Evolutionary conservation across 2,888 invertebrate genomes (phyloP).

Genomic region (Caenorhabditis imperialis): DNA sequence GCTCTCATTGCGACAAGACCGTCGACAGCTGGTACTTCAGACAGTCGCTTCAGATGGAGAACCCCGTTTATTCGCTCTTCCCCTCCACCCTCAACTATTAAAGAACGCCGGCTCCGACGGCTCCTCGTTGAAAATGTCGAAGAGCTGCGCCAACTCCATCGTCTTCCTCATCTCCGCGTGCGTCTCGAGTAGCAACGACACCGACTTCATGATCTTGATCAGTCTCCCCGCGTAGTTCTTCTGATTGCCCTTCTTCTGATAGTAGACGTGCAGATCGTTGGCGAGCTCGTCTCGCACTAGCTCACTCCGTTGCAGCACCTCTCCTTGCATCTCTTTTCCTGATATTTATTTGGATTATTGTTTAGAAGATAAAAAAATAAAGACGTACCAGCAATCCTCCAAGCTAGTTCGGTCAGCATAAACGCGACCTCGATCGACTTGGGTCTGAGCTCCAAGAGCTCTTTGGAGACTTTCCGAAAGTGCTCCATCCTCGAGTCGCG

Average conservation of each 20-base stretch:
- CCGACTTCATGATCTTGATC: conserved; percentile 53
- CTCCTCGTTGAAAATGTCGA: conserved; percentile 60
- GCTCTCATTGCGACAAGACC: not conserved
- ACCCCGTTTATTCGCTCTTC: not conserved
- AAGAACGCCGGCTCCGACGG: conserved; percentile 47
- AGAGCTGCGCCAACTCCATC: conserved; percentile 58
- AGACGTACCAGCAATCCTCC: conserved; percentile 49
- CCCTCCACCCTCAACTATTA: conserved; percentile 16
- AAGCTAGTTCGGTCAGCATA: conserved; percentile 48
- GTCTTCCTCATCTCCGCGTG: conserved; percentile 49
- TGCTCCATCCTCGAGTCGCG: conserved; percentile 19
- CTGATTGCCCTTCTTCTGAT: conserved; percentile 5
- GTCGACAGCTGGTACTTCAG: not conserved
- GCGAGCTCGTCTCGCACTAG: conserved; percentile 44
- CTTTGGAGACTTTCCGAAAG: conserved; percentile 26
- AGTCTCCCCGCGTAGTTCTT: conserved; percentile 57
- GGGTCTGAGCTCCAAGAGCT: conserved; percentile 29
- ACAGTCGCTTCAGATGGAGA: not conserved
- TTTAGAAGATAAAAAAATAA: not conserved
- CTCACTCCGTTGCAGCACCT: conserved; percentile 30
- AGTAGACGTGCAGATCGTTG: conserved; percentile 50
- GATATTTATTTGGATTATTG: not conserved
- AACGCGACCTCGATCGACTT: conserved; percentile 41
- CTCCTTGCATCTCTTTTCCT: conserved; percentile 37
- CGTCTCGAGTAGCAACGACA: conserved; percentile 49